phyloP scores from a whole-genome alignment of 2,888 invertebrate species.

The Dryomyza anilis region DNA sequence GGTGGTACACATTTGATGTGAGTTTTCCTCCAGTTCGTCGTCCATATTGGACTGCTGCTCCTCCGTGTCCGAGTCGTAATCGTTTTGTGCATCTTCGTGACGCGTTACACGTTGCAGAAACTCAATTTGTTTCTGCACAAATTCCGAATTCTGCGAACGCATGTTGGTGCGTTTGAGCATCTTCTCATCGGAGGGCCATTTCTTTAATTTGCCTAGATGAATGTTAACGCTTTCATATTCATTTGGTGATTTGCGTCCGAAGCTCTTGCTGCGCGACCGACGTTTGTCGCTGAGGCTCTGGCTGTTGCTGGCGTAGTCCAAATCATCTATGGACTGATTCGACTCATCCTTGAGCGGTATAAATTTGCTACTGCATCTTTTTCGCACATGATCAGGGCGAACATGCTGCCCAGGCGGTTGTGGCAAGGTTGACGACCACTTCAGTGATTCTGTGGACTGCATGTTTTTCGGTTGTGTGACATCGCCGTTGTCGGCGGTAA shows the following conservation, averaged over 20 bases:
- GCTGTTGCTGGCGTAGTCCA: too few species aligned
- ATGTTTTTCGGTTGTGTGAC: conserved; percentile 13
- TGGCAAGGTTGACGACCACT: neutral
- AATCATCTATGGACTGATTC: conserved; percentile 2
- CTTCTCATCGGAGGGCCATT: conserved; percentile 45
- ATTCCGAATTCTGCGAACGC: conserved; percentile 70
- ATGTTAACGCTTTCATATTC: neutral
- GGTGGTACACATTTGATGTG: too few species aligned
- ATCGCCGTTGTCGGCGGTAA: conserved; percentile 7
- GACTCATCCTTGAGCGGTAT: conserved; percentile 40
- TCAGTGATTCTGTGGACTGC: neutral
- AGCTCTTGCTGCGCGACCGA: conserved; percentile 55
- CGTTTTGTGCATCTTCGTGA: conserved; percentile 28
- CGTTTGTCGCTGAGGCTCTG: conserved; percentile 26
- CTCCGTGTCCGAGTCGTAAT: conserved; percentile 33
- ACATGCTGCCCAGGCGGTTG: neutral
- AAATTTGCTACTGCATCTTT: conserved; percentile 28
- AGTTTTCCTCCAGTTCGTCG: neutral
- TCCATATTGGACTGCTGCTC: conserved; percentile 33
- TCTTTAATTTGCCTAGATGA: conserved; percentile 27
- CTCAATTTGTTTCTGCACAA: conserved; percentile 68
- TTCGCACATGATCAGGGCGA: conserved; percentile 28
- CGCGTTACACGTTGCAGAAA: conserved; percentile 65
- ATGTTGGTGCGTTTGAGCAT: conserved; percentile 62
- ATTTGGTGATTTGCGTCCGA: conserved; percentile 34